Base-by-base conservation (phyloP, 2,797 vertebrate genomes). In the Rhinichthys osculus region DNA sequence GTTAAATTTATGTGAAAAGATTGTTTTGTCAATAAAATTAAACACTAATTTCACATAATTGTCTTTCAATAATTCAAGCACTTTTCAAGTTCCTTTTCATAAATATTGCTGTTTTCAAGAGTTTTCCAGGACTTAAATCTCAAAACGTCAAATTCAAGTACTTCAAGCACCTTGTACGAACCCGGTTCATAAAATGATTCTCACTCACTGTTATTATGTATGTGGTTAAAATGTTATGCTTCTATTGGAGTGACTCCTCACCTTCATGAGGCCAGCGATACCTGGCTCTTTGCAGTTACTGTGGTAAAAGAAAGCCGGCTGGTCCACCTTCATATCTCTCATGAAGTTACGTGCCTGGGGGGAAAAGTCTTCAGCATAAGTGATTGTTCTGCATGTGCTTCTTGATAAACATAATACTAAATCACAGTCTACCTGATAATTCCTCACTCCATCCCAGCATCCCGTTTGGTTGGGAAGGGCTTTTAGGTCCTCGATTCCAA, bases 211-310 rank as follows among this genome's bases (percentile, higher is more conserved):
- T 13, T 83, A n/a, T 44, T 30, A 21, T 57, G 16, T 33, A 14
- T 23, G 44, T 42, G 35, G 16, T 67, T 30, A 27, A 42, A 44
- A 13, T 74, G 3, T 30, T 50, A 11, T 57, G 44, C 5, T n/a
- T 66, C 40, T 71, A 40, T 13, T 50, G 6, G 30, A 21, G 8
- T 1, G 62, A 76, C 19, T 17, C 16, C 91, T 93, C 66, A 98
- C 98, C 95, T 96, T 96, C 89, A 98, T 93, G 44, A 98, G 83
- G 77, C 95, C 98, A 66, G 95, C 97, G 0, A 99, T 95, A 30
- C 98, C 98, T 0, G 98, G 98, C 74, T 97, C 96, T 91, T 98
- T 99, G 90, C 98, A 99, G 95, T 99, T 99, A 89, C 98, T 99
- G 93, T 99, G 98, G 92, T 99, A 99, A 93, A 99, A 99, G 94